A percentile compares a stretch with the other conserved stretches of the same genome.
Evolutionary conservation across 2,113 vertebrate species (phyloP).

Genomic region (Pavo muticus): DNA sequence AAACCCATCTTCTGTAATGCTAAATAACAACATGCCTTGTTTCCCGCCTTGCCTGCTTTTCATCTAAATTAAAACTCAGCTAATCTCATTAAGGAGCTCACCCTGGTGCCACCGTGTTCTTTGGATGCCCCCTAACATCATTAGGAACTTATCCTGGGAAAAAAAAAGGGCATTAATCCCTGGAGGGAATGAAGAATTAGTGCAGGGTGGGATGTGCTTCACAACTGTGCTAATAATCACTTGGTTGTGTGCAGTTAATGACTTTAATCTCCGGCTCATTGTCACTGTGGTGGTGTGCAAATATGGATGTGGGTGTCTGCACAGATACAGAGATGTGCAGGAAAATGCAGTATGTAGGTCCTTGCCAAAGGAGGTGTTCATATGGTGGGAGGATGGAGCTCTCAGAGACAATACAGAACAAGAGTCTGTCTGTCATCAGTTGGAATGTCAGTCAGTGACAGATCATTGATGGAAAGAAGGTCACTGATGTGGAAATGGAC

Average conservation of each 20-base stretch:
- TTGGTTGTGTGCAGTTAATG: conserved; percentile 36
- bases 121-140: conserved; percentile 59
- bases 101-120: conserved; percentile 60
- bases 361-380: background rate
- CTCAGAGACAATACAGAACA: background rate
- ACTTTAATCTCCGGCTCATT: conserved; percentile 18
- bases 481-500: background rate
- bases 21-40: conserved; percentile 21
- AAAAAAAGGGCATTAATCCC: conserved; percentile 43
- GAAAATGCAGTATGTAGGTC: background rate
- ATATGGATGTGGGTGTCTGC: background rate
- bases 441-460: background rate
- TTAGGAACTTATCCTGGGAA: conserved; percentile 59
- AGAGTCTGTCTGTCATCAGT: background rate
- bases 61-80: conserved; percentile 75
- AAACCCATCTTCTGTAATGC: conserved; percentile 64
- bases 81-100: conserved; percentile 79
- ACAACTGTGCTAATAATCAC: conserved; percentile 28
- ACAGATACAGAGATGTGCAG: background rate
- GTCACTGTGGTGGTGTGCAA: background rate
- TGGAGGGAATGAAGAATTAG: conserved; percentile 30
- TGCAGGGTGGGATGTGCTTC: background rate
- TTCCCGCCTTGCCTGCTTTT: conserved; percentile 66
- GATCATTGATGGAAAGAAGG: background rate
- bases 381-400: background rate